Percentiles rank a stretch among this genome's conserved stretches.
phyloP scores from a whole-genome alignment of 2,113 vertebrate genomes.

The Macroglossus sobrinus region DNA sequence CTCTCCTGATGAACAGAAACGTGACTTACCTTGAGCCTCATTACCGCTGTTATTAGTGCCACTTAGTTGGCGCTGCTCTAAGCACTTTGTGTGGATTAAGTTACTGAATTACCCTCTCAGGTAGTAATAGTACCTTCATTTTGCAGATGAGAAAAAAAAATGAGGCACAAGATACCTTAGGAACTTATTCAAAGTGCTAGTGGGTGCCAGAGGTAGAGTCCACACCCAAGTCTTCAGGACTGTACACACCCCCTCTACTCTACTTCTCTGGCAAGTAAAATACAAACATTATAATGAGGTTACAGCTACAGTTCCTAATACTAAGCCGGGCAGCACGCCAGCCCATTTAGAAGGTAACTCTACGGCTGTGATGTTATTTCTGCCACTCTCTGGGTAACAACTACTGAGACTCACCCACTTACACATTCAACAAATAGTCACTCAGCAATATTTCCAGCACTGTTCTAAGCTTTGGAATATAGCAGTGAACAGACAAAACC shows the following conservation, averaged over 20 bases:
- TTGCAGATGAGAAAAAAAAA: background rate
- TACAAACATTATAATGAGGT: background rate
- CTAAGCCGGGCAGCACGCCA: background rate
- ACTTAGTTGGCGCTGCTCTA: background rate
- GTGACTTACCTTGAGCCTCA: background rate
- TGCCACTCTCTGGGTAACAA: background rate
- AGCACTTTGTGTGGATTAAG: background rate
- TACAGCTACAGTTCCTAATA: background rate
- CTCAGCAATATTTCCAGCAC: background rate
- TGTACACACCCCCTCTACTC: too few species aligned
- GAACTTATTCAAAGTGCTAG: background rate
- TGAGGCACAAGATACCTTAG: background rate
- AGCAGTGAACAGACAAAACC: background rate
- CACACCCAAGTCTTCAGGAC: background rate
- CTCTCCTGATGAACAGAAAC: background rate
- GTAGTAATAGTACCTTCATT: background rate
- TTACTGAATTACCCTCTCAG: background rate
- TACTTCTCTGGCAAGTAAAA: background rate
- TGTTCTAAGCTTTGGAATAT: background rate
- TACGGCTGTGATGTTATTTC: background rate
- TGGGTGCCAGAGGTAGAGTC: background rate
- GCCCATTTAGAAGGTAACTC: background rate
- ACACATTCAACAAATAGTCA: background rate
- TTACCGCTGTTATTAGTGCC: background rate
- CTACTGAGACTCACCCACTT: background rate